Percentiles rank a stretch among this genome's conserved stretches.
phyloP scores from a whole-genome alignment of 2,113 vertebrate species.

The Perognathus longimembris region DNA sequence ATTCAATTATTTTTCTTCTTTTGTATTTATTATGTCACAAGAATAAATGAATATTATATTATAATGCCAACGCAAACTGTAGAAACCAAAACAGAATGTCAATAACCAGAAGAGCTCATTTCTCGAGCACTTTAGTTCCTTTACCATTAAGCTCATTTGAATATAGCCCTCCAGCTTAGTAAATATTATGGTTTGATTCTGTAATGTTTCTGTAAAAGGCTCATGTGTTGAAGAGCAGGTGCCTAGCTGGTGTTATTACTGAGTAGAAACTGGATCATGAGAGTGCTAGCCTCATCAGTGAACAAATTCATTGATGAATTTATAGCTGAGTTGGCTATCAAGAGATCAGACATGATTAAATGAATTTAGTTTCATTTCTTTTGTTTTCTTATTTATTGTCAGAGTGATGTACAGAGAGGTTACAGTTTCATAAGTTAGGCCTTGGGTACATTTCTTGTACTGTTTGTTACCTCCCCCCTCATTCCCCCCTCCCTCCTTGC shows the following conservation, averaged over 20 bases:
- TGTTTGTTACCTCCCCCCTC: too few species aligned
- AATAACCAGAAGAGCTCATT: background rate
- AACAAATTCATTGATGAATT: background rate
- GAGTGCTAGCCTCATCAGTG: background rate
- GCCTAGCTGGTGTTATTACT: too few species aligned
- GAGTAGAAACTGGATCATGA: background rate
- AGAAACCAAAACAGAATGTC: background rate
- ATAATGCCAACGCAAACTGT: background rate
- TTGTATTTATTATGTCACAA: background rate
- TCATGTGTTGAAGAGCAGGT: background rate
- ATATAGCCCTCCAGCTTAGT: background rate
- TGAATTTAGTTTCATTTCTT: too few species aligned
- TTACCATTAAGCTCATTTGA: background rate
- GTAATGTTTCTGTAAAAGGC: background rate
- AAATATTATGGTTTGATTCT: background rate
- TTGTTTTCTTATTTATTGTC: too few species aligned
- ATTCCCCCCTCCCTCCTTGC: too few species aligned
- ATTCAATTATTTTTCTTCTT: conserved; percentile 18
- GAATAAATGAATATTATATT: background rate
- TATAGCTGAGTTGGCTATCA: background rate
- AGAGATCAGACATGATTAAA: too few species aligned
- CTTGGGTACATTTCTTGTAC: too few species aligned
- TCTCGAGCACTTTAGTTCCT: background rate
- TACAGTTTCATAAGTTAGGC: too few species aligned
- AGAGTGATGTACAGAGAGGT: too few species aligned